These are phyloP conservation scores for Rhinichthys klamathensis DNA, from an alignment of 2,113 vertebrate genomes.

Conservation along the genomic window DNA sequence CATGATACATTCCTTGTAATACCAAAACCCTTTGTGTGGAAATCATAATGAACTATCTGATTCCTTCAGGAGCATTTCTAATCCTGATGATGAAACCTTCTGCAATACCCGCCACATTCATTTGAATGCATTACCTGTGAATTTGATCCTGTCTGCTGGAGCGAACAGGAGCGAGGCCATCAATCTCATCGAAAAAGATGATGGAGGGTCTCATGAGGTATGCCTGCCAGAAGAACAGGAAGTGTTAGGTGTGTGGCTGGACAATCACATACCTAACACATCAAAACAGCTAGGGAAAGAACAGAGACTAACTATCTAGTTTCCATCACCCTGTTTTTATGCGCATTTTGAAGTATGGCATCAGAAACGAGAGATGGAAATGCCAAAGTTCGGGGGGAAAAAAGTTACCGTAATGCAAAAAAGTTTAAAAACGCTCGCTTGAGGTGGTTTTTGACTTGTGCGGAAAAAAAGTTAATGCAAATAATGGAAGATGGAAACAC, in stretches of 20 bases:
- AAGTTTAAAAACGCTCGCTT: too few species aligned
- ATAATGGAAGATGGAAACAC: too few species aligned
- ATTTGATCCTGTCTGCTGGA: conserved; percentile 99
- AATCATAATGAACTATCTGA: not conserved
- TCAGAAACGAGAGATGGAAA: too few species aligned
- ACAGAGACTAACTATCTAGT: not conserved
- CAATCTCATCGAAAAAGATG: conserved; percentile 99
- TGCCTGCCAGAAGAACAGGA: conserved; percentile 75
- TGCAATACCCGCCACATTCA: not conserved
- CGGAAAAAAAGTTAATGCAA: too few species aligned
- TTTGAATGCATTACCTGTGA: conserved; percentile 84
- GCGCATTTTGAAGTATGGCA: too few species aligned
- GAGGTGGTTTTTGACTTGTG: too few species aligned
- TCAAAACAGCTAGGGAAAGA: not conserved
- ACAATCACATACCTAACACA: not conserved
- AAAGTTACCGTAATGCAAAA: too few species aligned
- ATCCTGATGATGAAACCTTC: conserved; percentile 22
- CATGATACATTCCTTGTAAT: not conserved
- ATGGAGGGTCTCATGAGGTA: conserved; percentile 99
- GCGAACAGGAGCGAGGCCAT: conserved; percentile 97
- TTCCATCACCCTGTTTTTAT: too few species aligned
- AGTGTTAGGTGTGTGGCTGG: not conserved
- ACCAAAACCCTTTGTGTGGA: not conserved
- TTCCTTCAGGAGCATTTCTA: conserved; percentile 4
- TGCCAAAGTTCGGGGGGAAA: too few species aligned